phyloP scores from a whole-genome alignment of 2,113 vertebrate species.

The Zosterops hypoxanthus region DNA sequence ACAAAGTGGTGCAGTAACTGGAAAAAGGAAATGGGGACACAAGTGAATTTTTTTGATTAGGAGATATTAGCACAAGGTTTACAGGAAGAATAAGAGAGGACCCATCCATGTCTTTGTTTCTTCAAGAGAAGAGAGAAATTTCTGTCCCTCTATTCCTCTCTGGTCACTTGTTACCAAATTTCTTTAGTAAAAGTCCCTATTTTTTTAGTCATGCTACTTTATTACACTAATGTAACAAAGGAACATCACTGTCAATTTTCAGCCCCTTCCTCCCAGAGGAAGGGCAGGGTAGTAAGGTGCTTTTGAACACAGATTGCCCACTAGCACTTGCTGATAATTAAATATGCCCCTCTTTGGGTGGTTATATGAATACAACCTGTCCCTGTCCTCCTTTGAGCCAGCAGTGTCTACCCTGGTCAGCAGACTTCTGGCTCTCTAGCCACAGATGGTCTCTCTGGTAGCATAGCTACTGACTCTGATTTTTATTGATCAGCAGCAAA shows the following conservation, averaged over 20 bases:
- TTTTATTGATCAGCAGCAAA: constrained; percentile 68
- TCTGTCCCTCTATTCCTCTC: not conserved
- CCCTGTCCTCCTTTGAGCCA: not conserved
- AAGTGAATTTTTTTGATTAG: not conserved
- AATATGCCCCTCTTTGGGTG: not conserved
- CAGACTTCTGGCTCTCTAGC: constrained; percentile 39
- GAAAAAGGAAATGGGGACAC: not conserved
- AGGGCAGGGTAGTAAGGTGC: not conserved
- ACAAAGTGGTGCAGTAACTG: not conserved
- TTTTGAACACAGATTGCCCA: not conserved
- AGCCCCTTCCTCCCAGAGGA: not conserved
- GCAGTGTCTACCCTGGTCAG: not conserved
- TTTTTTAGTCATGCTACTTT: not conserved
- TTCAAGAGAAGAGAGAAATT: not conserved
- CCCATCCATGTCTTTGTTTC: not conserved
- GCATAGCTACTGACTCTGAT: constrained; percentile 57
- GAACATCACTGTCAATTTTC: not conserved
- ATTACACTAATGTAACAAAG: not conserved
- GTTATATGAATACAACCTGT: not conserved
- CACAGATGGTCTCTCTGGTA: constrained; percentile 61
- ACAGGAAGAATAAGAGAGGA: not conserved
- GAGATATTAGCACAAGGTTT: not conserved
- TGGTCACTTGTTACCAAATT: not conserved
- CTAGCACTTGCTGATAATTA: not conserved
- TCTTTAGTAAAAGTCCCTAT: not conserved